A percentile compares a stretch with the other conserved stretches of the same genome.
Evolutionary conservation across 2,113 vertebrate species (phyloP).

Genomic region (Cavia porcellus): DNA sequence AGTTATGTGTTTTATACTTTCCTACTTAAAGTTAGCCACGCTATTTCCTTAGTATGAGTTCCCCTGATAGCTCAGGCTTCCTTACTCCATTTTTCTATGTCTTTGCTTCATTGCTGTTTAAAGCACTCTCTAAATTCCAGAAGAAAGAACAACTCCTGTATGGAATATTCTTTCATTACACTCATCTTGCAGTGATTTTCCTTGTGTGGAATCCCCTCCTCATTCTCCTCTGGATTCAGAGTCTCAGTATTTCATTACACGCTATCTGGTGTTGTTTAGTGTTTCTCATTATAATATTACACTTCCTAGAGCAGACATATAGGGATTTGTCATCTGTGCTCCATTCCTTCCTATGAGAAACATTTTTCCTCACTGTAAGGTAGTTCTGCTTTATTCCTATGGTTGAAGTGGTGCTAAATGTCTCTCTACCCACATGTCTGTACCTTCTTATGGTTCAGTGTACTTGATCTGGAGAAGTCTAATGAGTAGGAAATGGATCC

Average conservation of each 20-base stretch:
- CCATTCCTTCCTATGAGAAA: not conserved
- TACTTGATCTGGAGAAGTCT: not conserved
- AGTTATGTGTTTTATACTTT: not conserved
- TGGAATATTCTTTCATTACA: not conserved
- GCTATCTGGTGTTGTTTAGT: not conserved
- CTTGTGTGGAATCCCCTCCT: not conserved
- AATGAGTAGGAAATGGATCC: not conserved
- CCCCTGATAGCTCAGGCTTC: not conserved
- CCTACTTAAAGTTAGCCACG: not conserved
- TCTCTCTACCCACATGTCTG: not conserved
- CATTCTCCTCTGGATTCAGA: not conserved
- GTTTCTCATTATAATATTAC: not conserved
- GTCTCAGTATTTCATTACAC: not conserved
- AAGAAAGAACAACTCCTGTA: not conserved
- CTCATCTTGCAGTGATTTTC: not conserved
- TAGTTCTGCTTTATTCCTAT: not conserved
- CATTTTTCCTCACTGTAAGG: not conserved
- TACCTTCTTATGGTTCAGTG: not conserved
- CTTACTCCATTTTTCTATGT: not conserved
- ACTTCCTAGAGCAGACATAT: not conserved
- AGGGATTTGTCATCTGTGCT: not conserved
- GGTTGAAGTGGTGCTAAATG: not conserved
- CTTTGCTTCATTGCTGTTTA: not conserved
- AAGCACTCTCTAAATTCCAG: conserved; percentile 5
- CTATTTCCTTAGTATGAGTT: not conserved